A percentile compares a stretch with the other conserved stretches of the same genome.
Conservation (phyloP, 2,888 invertebrate species). For the Drosophila setosimentum region DNA sequence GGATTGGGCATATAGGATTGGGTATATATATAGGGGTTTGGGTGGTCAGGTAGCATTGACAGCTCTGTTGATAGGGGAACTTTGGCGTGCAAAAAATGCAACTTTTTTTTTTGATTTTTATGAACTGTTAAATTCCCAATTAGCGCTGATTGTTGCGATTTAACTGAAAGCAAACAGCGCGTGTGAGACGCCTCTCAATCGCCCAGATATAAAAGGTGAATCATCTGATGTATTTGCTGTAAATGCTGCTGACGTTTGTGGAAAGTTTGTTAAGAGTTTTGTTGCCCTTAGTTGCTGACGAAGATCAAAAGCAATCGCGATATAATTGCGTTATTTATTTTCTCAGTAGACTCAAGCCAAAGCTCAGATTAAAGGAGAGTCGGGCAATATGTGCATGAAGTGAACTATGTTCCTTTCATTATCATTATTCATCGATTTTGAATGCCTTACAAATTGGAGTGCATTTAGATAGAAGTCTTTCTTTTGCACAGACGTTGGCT, state of each 20-base stretch:
- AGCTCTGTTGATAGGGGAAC: slow-evolving; percentile 3
- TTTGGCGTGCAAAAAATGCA: slow-evolving; percentile 39
- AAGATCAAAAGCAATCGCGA: slow-evolving; percentile 8
- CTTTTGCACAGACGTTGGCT: no score
- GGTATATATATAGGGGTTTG: background rate
- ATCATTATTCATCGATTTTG: background rate
- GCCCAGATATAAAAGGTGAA: background rate
- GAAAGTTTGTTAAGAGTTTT: slow-evolving; percentile 5
- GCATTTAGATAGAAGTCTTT: no score
- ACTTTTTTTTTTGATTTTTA: slow-evolving; percentile 76
- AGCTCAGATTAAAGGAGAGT: no score
- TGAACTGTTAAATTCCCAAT: slow-evolving; percentile 82
- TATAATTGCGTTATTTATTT: background rate
- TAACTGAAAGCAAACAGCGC: slow-evolving; percentile 52
- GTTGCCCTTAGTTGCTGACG: background rate
- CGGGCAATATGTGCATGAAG: no score
- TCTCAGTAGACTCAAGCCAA: background rate
- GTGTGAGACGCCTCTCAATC: slow-evolving; percentile 22
- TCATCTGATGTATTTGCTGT: background rate
- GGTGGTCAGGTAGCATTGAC: slow-evolving; percentile 5
- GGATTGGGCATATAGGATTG: background rate
- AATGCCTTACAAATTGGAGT: no score
- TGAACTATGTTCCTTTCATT: background rate
- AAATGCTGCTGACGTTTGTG: slow-evolving; percentile 13
- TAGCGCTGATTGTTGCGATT: slow-evolving; percentile 78